These are phyloP conservation scores for Sphaeramia orbicularis DNA, from an alignment of 2,797 vertebrate genomes.

Conservation along the genomic window DNA sequence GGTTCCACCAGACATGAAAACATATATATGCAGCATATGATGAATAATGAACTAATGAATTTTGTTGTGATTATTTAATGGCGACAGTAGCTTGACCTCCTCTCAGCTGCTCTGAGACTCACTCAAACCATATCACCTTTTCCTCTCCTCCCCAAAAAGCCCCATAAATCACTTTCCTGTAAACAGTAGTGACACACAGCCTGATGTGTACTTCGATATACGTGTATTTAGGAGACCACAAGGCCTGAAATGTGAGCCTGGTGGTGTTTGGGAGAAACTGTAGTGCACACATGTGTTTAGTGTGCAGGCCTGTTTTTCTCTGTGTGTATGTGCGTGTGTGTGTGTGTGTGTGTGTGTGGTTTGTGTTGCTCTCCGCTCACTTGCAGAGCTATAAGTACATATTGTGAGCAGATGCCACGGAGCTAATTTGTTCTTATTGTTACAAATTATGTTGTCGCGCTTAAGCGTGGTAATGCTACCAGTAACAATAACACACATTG, in stretches of 20 bases:
- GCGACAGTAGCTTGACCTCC: slow-evolving; percentile 57
- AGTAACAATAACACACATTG: slow-evolving; percentile 74
- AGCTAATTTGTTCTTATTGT: slow-evolving; percentile 76
- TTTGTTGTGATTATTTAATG: slow-evolving; percentile 61
- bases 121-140: slow-evolving; percentile 68
- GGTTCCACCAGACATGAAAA: slow-evolving; percentile 18
- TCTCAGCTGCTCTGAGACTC: slow-evolving; percentile 57
- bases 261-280: slow-evolving; percentile 74
- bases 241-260: slow-evolving; percentile 81
- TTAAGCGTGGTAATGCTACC: slow-evolving; percentile 75
- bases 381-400: slow-evolving; percentile 48
- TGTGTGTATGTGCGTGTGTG: slow-evolving; percentile 34
- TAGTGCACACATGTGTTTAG: slow-evolving; percentile 69
- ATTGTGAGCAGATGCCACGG: slow-evolving; percentile 65
- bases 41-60: slow-evolving; percentile 66
- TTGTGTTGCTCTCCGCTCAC: slow-evolving; percentile 16
- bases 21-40: neutral
- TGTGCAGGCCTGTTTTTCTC: slow-evolving; percentile 36
- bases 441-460: slow-evolving; percentile 74
- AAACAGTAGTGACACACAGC: slow-evolving; percentile 86
- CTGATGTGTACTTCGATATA: slow-evolving; percentile 86
- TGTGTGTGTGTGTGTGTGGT: slow-evolving; percentile 28
- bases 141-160: slow-evolving; percentile 69
- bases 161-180: slow-evolving; percentile 89
- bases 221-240: slow-evolving; percentile 80